These are phyloP conservation scores for Chironomus tentans DNA, from an alignment of 2,888 invertebrate genomes.

Conservation along the genomic window DNA sequence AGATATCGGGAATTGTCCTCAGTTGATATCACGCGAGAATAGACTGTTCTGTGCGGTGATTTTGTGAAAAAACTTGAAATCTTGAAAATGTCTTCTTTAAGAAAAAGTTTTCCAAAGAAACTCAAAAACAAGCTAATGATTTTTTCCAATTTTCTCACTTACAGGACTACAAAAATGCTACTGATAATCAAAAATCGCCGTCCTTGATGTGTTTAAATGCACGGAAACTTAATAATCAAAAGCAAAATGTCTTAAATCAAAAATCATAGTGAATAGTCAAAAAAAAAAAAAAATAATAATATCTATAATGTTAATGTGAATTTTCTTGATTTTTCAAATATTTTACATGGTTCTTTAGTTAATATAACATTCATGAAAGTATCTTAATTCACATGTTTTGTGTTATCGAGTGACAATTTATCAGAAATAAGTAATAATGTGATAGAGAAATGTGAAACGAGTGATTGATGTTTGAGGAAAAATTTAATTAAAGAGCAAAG, in stretches of 20 bases:
- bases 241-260: slow-evolving; percentile 12
- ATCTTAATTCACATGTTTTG: neutral
- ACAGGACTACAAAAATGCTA: slow-evolving; percentile 12
- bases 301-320: no score
- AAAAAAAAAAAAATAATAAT: neutral
- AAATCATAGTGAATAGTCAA: neutral
- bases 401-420: neutral
- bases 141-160: neutral
- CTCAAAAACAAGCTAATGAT: neutral
- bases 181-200: slow-evolving; percentile 17
- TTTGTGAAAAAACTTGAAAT: slow-evolving; percentile 6
- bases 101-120: neutral
- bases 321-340: no score
- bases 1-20: no score
- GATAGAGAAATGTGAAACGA: neutral
- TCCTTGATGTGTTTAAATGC: neutral
- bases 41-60: no score
- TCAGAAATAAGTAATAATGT: neutral
- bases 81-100: neutral
- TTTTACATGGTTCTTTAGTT: neutral
- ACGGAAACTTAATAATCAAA: slow-evolving; percentile 11
- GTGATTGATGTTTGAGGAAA: neutral
- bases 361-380: neutral
- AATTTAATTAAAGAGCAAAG: neutral
- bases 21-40: no score